Base-by-base conservation (phyloP, 2,888 invertebrate genomes). In the Prostheceraeus crozeri region DNA sequence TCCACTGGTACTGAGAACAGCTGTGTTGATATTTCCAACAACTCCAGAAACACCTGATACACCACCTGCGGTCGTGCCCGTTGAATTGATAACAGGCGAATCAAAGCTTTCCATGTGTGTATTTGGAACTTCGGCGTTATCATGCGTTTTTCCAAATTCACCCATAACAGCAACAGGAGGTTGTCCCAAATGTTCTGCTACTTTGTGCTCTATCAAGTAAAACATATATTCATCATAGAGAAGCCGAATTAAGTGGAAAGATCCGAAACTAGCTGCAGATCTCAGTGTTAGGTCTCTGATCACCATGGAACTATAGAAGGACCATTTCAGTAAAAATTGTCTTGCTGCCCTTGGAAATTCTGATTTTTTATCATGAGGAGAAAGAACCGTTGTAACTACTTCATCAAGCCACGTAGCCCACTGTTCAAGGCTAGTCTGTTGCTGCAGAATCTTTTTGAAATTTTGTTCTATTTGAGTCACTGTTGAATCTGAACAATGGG, bases 221-320 rank as follows among this genome's bases (percentile, higher is more conserved):
- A 93, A 91, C 86, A 98, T 94, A 78, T 94, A 98, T 79, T 98
- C 98, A 78, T 98, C 96, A 77, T 93, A 98, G 61, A 98, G 82
- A 71, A 99, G 82, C 46, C 96, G 85, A 71, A 98, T 89, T 68
- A 98, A 82, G 80, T 98, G 98, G 81, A 98, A 98, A 65, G 93
- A 93, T 56, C 98, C 98, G 80, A 98, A 99, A 77, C 93, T 93
- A 21, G 93, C 89, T 35, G 98, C 96, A 62, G 93, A 93, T 68
- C 89, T 80, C 65, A 96, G 81, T 45, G 96, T 98, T 65, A 98
- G 82, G 78, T 98, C 96, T 51, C 96, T 82, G 68, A 98, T 96
- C 61, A 98, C 90, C 84, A 94, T 89, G 59, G 94, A 94, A 30
- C 59, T 89, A 80, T 94, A 96, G 80, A 94, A 96, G 67, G 90